A percentile compares a stretch with the other conserved stretches of the same genome.
Evolutionary conservation across 2,888 invertebrate species (phyloP).

Genomic region (Coecobrya sp.): DNA sequence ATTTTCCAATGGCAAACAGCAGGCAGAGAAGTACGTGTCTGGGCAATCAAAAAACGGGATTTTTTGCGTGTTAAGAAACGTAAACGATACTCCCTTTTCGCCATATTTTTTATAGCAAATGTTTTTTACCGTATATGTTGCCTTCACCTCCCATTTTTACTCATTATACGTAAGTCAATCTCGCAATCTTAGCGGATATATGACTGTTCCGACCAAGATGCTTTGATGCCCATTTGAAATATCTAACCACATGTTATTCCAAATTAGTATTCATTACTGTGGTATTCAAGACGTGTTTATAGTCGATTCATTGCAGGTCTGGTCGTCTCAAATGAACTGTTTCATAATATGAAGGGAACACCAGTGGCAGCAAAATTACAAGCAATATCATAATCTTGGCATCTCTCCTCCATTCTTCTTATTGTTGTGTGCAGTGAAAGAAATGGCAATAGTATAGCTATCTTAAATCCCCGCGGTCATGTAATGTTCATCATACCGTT

Average conservation of each 20-base stretch:
- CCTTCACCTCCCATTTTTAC: too few relatives aligned
- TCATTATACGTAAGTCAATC: too few relatives aligned
- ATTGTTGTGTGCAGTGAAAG: neutral
- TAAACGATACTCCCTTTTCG: neutral
- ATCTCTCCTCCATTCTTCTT: neutral
- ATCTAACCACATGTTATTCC: neutral
- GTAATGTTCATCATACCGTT: neutral
- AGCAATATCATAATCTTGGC: neutral
- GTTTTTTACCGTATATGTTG: too few relatives aligned
- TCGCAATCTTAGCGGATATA: too few relatives aligned
- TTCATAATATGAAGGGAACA: neutral
- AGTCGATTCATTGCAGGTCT: neutral
- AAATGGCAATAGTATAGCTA: neutral
- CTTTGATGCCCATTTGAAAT: neutral
- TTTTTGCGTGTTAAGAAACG: neutral
- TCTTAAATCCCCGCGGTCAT: neutral
- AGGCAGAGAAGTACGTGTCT: neutral
- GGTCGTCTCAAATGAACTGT: neutral
- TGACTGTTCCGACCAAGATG: too few relatives aligned
- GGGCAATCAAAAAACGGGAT: neutral
- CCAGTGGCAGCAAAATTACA: neutral
- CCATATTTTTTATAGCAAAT: neutral
- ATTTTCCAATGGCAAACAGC: neutral
- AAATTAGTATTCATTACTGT: neutral
- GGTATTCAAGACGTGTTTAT: neutral